Evolutionary conservation across 2,113 vertebrate species (phyloP).

Genomic region (Ardeotis arabs): DNA sequence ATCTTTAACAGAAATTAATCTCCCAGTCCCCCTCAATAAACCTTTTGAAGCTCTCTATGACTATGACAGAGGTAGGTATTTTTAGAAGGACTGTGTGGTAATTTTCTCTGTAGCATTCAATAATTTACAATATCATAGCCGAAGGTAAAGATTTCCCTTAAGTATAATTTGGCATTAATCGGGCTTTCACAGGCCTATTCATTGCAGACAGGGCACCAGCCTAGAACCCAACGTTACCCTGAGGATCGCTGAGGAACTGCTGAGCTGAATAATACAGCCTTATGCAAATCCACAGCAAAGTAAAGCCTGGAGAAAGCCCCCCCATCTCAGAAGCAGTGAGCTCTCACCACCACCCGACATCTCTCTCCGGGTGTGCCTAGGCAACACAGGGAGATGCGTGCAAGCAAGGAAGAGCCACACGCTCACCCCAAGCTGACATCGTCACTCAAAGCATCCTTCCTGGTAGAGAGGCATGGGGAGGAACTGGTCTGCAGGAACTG

Average conservation of each 20-base stretch:
- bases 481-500: background rate
- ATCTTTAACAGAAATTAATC: constrained; percentile 65
- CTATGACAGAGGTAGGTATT: constrained; percentile 47
- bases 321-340: background rate
- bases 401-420: background rate
- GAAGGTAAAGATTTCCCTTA: constrained; percentile 62
- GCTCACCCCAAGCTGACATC: background rate
- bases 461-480: background rate
- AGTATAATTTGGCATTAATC: constrained; percentile 65
- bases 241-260: constrained; percentile 41
- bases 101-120: constrained; percentile 51
- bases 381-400: background rate
- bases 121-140: constrained; percentile 58
- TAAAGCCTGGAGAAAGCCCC: background rate
- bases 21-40: constrained; percentile 42
- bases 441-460: background rate
- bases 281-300: constrained; percentile 42
- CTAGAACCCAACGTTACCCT: constrained; percentile 28
- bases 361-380: background rate
- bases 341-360: background rate
- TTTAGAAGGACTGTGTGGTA: constrained; percentile 10
- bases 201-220: constrained; percentile 61
- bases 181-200: constrained; percentile 56
- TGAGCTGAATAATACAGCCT: constrained; percentile 28
- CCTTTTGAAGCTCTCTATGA: constrained; percentile 30